Evolutionary conservation across 30 jellyfish, hydroid and myxozoan species (phyloP).

Genomic region (Morbakka virulenta): DNA sequence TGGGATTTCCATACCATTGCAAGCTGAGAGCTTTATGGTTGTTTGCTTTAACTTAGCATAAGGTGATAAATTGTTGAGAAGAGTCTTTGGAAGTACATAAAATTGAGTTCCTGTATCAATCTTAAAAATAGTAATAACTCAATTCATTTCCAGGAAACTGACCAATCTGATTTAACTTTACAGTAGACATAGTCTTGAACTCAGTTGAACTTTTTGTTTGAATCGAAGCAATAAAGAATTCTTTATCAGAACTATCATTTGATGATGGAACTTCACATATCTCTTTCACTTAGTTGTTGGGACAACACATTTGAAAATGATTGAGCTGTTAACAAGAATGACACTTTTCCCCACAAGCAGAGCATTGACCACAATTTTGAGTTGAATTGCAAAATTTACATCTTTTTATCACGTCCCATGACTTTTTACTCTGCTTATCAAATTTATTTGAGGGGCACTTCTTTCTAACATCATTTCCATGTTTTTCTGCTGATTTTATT

Average conservation of each 20-base stretch:
- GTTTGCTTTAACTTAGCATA: slow-evolving; percentile 39
- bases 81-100: too few species aligned
- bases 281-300: slow-evolving; percentile 11
- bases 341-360: slow-evolving; percentile 14
- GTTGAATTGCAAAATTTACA: too few species aligned
- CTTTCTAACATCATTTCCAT: background rate
- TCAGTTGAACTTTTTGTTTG: too few species aligned
- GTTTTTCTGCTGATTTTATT: background rate
- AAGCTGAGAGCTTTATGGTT: slow-evolving; percentile 42
- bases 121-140: too few species aligned
- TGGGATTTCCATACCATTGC: too few species aligned
- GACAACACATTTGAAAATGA: slow-evolving; percentile 11
- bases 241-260: slow-evolving; percentile 3
- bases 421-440: too few species aligned
- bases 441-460: too few species aligned
- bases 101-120: too few species aligned
- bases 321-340: slow-evolving; percentile 2
- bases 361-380: slow-evolving; percentile 17
- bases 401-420: too few species aligned
- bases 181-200: too few species aligned
- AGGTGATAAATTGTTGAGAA: slow-evolving; percentile 23
- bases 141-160: slow-evolving; percentile 1
- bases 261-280: too few species aligned
- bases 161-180: slow-evolving; percentile 32
- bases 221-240: slow-evolving; percentile 1